phyloP scores from a whole-genome alignment of 2,113 vertebrate genomes.

The Acanthochromis polyacanthus region DNA sequence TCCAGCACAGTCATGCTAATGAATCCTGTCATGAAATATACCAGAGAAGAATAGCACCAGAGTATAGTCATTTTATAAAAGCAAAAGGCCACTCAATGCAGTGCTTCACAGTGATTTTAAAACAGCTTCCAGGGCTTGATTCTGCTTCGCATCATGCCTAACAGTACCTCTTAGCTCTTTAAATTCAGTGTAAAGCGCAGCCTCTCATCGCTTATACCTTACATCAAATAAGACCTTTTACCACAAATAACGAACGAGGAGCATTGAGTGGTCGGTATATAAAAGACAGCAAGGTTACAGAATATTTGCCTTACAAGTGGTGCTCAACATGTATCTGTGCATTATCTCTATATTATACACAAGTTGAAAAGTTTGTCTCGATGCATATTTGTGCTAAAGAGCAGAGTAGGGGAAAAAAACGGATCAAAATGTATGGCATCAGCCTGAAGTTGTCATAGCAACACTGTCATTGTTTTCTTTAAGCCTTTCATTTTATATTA shows the following conservation, averaged over 20 bases:
- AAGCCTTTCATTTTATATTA: constrained; percentile 68
- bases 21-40: constrained; percentile 46
- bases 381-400: constrained; percentile 41
- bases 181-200: constrained; percentile 61
- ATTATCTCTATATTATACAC: constrained; percentile 30
- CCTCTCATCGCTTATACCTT: constrained; percentile 63
- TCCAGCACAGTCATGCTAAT: constrained; percentile 49
- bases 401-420: constrained; percentile 23
- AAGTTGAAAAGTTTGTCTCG: constrained; percentile 46
- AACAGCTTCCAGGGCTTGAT: constrained; percentile 68
- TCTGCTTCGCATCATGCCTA: constrained; percentile 57
- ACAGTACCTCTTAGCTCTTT: constrained; percentile 66
- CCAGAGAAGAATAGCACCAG: constrained; percentile 61
- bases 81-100: constrained; percentile 64
- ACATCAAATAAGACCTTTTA: constrained; percentile 68
- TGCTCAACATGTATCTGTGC: constrained; percentile 38
- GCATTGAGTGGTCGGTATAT: constrained; percentile 41
- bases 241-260: constrained; percentile 57
- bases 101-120: constrained; percentile 64
- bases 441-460: constrained; percentile 65
- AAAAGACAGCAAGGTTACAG: constrained; percentile 39
- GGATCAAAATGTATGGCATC: constrained; percentile 26
- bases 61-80: constrained; percentile 65
- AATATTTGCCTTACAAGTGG: constrained; percentile 57
- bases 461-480: constrained; percentile 60